Conservation (phyloP, 1,140 invertebrate species). For the Meloidogyne hapla region DNA sequence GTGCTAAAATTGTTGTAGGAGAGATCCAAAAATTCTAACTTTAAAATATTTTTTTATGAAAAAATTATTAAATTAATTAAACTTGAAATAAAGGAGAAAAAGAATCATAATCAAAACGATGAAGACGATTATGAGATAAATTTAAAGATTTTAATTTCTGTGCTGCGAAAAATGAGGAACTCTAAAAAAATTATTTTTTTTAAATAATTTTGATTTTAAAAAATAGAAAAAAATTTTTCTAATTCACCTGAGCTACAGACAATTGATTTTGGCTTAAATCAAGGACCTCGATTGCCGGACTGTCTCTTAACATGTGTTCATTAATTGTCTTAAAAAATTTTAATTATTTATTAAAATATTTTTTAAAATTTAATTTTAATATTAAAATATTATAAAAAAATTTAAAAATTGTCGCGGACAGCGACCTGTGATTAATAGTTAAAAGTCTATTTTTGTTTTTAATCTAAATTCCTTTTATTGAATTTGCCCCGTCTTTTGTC, state of each 20-base stretch:
- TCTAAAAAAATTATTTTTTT: slow-evolving; percentile 20
- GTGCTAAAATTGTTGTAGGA: slow-evolving; percentile 47
- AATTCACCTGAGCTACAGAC: slow-evolving; percentile 29
- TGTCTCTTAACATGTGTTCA: slow-evolving; percentile 51
- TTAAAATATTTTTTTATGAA: slow-evolving; percentile 16
- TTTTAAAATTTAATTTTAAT: background rate
- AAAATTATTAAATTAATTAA: slow-evolving; percentile 3
- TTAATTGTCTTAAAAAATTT: slow-evolving; percentile 41
- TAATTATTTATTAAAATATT: slow-evolving; percentile 4
- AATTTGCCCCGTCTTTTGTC: no score
- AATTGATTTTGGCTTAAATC: slow-evolving; percentile 49
- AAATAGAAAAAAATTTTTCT: background rate
- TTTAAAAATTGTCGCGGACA: no score
- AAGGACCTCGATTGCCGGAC: slow-evolving; percentile 43
- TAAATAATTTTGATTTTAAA: background rate
- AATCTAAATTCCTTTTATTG: no score
- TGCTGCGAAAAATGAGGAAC: slow-evolving; percentile 48
- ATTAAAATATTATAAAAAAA: no score
- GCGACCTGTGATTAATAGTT: no score
- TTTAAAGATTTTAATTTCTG: slow-evolving; percentile 34
- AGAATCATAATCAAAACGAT: slow-evolving; percentile 49
- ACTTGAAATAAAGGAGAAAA: slow-evolving; percentile 45
- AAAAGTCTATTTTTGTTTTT: no score
- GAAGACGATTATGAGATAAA: slow-evolving; percentile 44
- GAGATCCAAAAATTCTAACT: slow-evolving; percentile 48